A percentile compares a stretch with the other conserved stretches of the same genome.
Evolutionary conservation across 2,113 vertebrate species (phyloP).

Genomic region (Phyllostomus discolor): DNA sequence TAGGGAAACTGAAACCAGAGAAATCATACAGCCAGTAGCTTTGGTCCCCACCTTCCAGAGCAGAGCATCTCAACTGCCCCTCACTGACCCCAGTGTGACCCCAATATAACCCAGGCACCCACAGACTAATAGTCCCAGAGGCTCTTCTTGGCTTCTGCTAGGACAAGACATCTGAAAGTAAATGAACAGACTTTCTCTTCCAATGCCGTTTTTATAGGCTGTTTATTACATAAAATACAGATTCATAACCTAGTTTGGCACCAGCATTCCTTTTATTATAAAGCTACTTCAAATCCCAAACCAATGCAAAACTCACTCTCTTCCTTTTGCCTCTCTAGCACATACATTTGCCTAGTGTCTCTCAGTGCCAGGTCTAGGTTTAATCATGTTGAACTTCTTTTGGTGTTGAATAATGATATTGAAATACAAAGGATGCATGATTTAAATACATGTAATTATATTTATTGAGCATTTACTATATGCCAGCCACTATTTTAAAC

Average conservation of each 20-base stretch:
- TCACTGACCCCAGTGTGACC: neutral
- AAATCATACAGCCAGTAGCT: neutral
- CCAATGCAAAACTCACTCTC: neutral
- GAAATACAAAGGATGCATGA: neutral
- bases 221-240: conserved; percentile 18
- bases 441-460: neutral
- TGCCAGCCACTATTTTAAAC: neutral
- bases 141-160: neutral
- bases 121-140: neutral
- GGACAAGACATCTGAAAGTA: neutral
- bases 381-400: neutral
- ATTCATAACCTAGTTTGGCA: neutral
- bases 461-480: neutral
- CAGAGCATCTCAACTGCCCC: neutral
- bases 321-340: neutral
- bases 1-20: neutral
- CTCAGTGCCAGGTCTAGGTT: neutral
- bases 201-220: neutral
- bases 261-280: neutral
- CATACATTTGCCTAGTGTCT: neutral
- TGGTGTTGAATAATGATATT: neutral
- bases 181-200: neutral
- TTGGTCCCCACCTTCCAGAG: neutral
- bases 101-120: neutral
- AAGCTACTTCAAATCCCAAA: neutral